phyloP scores from a whole-genome alignment of 2,888 invertebrate species.

The Ophioninae sp. region DNA sequence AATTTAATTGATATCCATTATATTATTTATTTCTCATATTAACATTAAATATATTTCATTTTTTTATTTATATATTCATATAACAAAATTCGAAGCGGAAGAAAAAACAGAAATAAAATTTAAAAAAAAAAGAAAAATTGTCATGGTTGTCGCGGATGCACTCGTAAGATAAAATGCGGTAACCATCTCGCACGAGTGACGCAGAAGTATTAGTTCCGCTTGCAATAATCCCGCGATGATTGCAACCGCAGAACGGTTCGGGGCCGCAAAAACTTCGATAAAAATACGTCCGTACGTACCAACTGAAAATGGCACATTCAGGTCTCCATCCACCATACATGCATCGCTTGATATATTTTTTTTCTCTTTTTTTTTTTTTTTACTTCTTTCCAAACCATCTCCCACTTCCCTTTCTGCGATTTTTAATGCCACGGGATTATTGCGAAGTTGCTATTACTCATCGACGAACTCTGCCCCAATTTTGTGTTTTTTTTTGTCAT shows the following conservation, averaged over 20 bases:
- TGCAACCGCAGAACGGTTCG: conserved; percentile 45
- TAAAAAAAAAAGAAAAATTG: not conserved
- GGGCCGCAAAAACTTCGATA: conserved; percentile 10
- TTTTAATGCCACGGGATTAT: conserved; percentile 44
- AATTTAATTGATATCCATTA: no score
- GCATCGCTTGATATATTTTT: conserved; percentile 12
- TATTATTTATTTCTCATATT: no score
- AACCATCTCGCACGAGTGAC: conserved; percentile 33
- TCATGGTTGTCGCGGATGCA: not conserved
- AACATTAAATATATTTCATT: no score
- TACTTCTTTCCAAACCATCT: conserved; percentile 14
- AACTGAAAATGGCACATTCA: conserved; percentile 20
- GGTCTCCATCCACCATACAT: not conserved
- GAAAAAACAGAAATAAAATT: not conserved
- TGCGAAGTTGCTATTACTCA: conserved; percentile 25
- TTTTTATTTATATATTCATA: not conserved
- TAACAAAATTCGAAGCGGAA: not conserved
- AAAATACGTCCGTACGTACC: conserved; percentile 43
- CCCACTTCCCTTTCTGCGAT: not conserved
- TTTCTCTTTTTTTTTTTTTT: conserved; percentile 47
- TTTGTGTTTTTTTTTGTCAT: conserved; percentile 1
- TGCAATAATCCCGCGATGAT: conserved; percentile 62
- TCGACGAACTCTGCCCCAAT: conserved; percentile 50
- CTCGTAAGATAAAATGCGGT: conserved; percentile 17
- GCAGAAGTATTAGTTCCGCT: conserved; percentile 61